phyloP scores from a whole-genome alignment of 2,888 invertebrate species.

The Fragum fragum region DNA sequence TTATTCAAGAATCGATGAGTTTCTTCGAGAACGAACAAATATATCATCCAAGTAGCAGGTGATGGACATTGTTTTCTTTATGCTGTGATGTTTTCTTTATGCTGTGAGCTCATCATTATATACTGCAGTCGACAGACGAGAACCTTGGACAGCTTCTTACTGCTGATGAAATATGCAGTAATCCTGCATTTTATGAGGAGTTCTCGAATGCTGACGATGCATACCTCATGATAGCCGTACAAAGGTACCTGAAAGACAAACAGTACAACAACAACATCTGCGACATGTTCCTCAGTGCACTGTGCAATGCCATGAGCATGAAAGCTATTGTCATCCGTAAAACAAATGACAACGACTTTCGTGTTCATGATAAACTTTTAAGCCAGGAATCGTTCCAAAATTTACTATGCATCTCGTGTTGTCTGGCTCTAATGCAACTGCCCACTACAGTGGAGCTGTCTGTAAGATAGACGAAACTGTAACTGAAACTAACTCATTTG shows the following conservation, averaged over 20 bases:
- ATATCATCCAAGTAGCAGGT: slow-evolving; percentile 35
- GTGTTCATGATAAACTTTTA: slow-evolving; percentile 12
- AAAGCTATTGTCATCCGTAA: slow-evolving; percentile 43
- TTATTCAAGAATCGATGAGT: slow-evolving; percentile 19
- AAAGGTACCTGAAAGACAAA: slow-evolving; percentile 38
- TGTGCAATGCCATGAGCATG: slow-evolving; percentile 43
- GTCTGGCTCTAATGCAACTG: slow-evolving; percentile 27
- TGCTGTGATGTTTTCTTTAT: slow-evolving; percentile 39
- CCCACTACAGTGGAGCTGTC: slow-evolving; percentile 40
- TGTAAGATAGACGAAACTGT: slow-evolving; percentile 8
- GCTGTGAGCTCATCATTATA: slow-evolving; percentile 23
- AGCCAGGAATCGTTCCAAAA: slow-evolving; percentile 28
- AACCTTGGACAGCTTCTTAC: slow-evolving; percentile 28
- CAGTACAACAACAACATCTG: slow-evolving; percentile 39
- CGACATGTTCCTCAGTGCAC: slow-evolving; percentile 34
- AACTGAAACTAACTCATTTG: not conserved
- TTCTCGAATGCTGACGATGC: slow-evolving; percentile 31
- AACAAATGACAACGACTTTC: not conserved
- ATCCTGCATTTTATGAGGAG: slow-evolving; percentile 34
- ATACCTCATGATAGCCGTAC: slow-evolving; percentile 24
- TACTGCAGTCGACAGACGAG: slow-evolving; percentile 32
- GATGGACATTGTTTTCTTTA: slow-evolving; percentile 43
- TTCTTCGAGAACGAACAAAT: slow-evolving; percentile 23
- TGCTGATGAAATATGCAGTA: slow-evolving; percentile 32
- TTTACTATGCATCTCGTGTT: slow-evolving; percentile 26